These are phyloP conservation scores for Mustelus asterias DNA, from an alignment of 2,113 vertebrate species.

Conservation along the genomic window DNA sequence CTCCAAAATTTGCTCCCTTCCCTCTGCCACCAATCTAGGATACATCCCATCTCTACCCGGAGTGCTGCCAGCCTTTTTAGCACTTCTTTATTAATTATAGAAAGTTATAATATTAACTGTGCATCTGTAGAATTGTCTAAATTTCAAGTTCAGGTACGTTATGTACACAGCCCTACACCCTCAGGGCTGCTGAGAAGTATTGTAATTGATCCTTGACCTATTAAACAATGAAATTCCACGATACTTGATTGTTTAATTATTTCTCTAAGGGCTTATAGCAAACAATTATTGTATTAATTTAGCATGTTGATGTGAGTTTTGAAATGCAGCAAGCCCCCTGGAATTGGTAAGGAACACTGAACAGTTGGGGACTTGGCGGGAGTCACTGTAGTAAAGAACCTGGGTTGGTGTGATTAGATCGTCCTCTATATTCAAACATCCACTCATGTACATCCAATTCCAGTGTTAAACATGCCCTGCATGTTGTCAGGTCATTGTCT, in stretches of 20 bases:
- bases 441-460: conserved; percentile 18
- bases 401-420: background rate
- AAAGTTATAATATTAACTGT: background rate
- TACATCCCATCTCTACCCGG: too few relatives aligned
- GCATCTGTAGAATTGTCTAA: background rate
- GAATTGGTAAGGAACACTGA: background rate
- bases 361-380: background rate
- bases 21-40: too few relatives aligned
- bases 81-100: background rate
- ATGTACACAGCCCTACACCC: background rate
- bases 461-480: conserved; percentile 6
- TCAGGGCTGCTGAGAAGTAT: background rate
- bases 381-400: background rate
- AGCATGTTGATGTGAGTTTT: background rate
- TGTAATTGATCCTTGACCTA: background rate
- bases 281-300: background rate
- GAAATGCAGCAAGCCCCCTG: background rate
- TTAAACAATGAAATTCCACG: background rate
- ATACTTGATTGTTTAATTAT: conserved; percentile 6
- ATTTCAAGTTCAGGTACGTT: background rate
- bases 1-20: too few relatives aligned
- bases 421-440: conserved; percentile 16
- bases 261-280: background rate
- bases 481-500: conserved; percentile 6
- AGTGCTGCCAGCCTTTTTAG: background rate